A percentile compares a stretch with the other conserved stretches of the same genome.
Conservation (phyloP, 1,140 invertebrate species). For the Holcopasites calliopsidis region DNA sequence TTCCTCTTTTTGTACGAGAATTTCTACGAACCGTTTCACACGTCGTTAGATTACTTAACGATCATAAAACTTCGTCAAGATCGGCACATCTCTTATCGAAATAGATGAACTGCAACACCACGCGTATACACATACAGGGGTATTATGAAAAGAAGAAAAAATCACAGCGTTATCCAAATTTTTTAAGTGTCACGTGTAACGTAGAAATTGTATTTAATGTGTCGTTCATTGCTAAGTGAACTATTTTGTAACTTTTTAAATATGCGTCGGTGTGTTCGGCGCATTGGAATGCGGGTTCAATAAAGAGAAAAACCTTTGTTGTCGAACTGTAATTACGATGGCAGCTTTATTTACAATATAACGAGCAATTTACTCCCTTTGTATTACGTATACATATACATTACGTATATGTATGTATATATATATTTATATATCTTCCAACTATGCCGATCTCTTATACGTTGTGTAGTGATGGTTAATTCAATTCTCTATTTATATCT, state of each 20-base stretch:
- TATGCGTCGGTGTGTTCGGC: background rate
- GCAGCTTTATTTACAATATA: conserved; percentile 74
- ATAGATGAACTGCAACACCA: background rate
- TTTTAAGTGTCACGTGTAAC: conserved; percentile 24
- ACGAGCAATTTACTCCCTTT: conserved; percentile 25
- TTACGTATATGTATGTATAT: conserved; percentile 36
- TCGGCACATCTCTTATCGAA: background rate
- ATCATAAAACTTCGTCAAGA: background rate
- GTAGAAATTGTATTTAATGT: conserved; percentile 42
- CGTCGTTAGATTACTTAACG: background rate
- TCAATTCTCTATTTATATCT: conserved; percentile 39
- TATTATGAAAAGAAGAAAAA: background rate
- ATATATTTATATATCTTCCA: conserved; percentile 36
- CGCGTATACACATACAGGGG: background rate
- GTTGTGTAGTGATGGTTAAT: conserved; percentile 46
- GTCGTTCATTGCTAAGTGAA: conserved; percentile 38
- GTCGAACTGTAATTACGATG: conserved; percentile 66
- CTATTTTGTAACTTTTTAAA: conserved; percentile 72
- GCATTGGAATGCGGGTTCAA: conserved; percentile 40
- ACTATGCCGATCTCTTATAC: conserved; percentile 46
- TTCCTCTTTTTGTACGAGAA: conserved; percentile 74
- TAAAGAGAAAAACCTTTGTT: conserved; percentile 57
- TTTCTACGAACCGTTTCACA: conserved; percentile 61
- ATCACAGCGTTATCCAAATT: conserved; percentile 2
- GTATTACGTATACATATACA: conserved; percentile 29